Base-by-base conservation (phyloP, 2,797 vertebrate genomes). In the Malurus leucopterus region DNA sequence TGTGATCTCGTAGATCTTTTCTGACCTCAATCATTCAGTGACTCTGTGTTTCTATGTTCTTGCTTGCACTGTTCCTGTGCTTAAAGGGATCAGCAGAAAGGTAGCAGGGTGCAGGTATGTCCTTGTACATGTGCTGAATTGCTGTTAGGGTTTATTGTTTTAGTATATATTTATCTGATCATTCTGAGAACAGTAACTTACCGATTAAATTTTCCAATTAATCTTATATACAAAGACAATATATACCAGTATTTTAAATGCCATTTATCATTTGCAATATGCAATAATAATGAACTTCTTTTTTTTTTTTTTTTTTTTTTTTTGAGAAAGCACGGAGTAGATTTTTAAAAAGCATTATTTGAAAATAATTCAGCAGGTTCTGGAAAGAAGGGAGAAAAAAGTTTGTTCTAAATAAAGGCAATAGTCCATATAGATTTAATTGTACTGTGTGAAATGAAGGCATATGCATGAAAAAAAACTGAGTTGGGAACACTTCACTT, bases 81-180 rank as follows among this genome's bases (percentile, higher is more conserved):
- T 70, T 74, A 38, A 32, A 81, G 34, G 34, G 82, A 68, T 38
- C 49, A 64, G 9, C 24, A 70, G 67, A 76, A 44, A 15, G 4
- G 26, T n/a, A 50, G 21, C 16, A 67, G 0, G 1, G 14, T 55
- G 6, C 16, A 16, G 4, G 4, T 23, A 8, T 49, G 13, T 13
- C n/a, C 29, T 17, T 2, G 0, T 26, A 21, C 11, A 0, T 27
- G 16, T 54, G 29, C 26, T 64, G 9, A 64, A 23, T 1, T 54
- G 8, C 6, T 65, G 27, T 67, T 53, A 44, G 4, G n/a, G 3
- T 65, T 85, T 63, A 77, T 15, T 29, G 13, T 36, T 85, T 54
- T 77, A 36, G 4, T 13, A 69, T 55, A 18, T 69, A 34, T 63
- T 65, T 59, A 19, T 49, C 21, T 80, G 38, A 50, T 58, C 4